phyloP scores from a whole-genome alignment of 2,113 vertebrate species.

The Hirundichthys speculiger region DNA sequence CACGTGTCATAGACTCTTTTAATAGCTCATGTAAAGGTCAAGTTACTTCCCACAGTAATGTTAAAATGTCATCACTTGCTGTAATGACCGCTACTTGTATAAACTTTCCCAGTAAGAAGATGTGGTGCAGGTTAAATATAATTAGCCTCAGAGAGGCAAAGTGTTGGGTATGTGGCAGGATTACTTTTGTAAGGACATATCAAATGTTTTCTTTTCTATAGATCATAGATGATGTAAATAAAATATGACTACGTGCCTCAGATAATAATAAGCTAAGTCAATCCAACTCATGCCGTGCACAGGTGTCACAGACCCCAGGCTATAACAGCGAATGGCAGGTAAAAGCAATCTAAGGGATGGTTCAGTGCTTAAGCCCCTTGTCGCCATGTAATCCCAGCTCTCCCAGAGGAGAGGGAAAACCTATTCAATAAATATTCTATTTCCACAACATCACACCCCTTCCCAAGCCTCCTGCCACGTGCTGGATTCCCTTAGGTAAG shows the following conservation, averaged over 20 bases:
- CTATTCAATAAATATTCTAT: conserved; percentile 83
- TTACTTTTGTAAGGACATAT: background rate
- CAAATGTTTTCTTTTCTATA: conserved; percentile 2
- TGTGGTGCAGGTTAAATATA: conserved; percentile 61
- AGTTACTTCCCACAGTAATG: conserved; percentile 70
- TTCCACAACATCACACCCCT: conserved; percentile 58
- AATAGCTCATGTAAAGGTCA: conserved; percentile 82
- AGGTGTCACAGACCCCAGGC: conserved; percentile 11
- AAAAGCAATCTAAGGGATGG: conserved; percentile 56
- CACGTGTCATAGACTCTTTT: conserved; percentile 71
- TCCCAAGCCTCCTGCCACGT: conserved; percentile 51
- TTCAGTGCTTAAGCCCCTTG: conserved; percentile 55
- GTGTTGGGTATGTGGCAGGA: background rate
- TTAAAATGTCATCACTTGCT: conserved; percentile 82
- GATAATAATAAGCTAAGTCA: conserved; percentile 16
- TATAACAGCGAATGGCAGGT: conserved; percentile 50
- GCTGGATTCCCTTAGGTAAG: conserved; percentile 81
- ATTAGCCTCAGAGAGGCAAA: conserved; percentile 50
- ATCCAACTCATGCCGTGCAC: background rate
- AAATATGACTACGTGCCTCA: background rate
- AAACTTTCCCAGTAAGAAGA: conserved; percentile 60
- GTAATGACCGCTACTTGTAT: conserved; percentile 76
- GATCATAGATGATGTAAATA: conserved; percentile 6
- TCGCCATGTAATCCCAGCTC: conserved; percentile 61
- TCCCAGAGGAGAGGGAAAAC: conserved; percentile 66